Percentiles rank a stretch among this genome's conserved stretches.
Conservation (phyloP, 2,797 vertebrate species). For the Cuculus canorus region DNA sequence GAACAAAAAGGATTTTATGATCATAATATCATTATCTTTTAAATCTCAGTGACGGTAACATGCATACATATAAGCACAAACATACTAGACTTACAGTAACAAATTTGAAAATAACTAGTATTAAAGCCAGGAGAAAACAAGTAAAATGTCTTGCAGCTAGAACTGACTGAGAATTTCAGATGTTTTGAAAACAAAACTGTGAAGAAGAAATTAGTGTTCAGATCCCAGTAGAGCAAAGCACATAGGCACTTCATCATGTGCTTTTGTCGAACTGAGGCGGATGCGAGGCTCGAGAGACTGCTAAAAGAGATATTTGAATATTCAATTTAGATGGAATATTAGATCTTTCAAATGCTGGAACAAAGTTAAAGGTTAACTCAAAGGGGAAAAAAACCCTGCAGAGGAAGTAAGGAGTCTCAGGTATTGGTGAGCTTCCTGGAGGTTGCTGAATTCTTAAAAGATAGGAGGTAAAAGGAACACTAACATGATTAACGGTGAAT, state of each 20-base stretch:
- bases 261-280: background rate
- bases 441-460: background rate
- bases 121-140: background rate
- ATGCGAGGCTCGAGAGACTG: background rate
- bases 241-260: background rate
- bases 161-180: background rate
- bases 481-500: fast-evolving
- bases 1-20: background rate
- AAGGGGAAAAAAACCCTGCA: background rate
- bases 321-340: slow-evolving; percentile 7
- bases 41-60: background rate
- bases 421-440: background rate
- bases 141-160: background rate
- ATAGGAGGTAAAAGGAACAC: background rate
- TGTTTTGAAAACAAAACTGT: slow-evolving; percentile 20
- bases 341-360: slow-evolving; percentile 30
- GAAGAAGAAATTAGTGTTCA: background rate
- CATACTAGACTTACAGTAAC: background rate
- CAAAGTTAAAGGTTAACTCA: slow-evolving; percentile 38
- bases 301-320: slow-evolving; percentile 3
- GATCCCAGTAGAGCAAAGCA: background rate
- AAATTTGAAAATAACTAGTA: background rate
- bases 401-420: background rate
- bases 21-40: background rate
- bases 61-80: background rate